Conservation (phyloP, 2,113 vertebrate species). For the Pseudopodoces humilis region DNA sequence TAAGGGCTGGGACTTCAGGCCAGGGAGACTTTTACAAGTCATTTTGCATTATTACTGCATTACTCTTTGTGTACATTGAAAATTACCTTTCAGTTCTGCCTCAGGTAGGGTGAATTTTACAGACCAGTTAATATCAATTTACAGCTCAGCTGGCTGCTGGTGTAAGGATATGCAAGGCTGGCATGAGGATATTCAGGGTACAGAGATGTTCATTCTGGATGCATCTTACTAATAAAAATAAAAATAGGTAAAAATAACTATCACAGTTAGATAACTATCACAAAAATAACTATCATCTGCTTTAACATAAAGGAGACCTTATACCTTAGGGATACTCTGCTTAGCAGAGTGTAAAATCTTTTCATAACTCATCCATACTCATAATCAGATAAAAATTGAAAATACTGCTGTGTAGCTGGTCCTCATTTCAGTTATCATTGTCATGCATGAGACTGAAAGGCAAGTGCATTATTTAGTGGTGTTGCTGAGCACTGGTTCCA, state of each 20-base stretch:
- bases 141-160: not conserved
- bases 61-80: not conserved
- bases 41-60: not conserved
- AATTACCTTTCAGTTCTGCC: not conserved
- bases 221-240: not conserved
- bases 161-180: not conserved
- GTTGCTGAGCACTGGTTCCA: not conserved
- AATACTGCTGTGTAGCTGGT: not conserved
- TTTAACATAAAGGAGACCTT: not conserved
- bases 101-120: not conserved
- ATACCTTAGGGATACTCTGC: not conserved
- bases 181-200: not conserved
- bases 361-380: no score
- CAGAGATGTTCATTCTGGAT: not conserved
- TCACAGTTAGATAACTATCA: not conserved
- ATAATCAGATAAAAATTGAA: not conserved
- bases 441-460: not conserved
- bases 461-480: not conserved
- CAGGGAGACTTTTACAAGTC: not conserved
- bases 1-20: conserved; percentile 43
- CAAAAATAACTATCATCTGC: not conserved
- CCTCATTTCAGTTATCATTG: not conserved
- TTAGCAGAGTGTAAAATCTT: not conserved
- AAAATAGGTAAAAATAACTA: not conserved
- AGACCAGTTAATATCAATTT: not conserved